Conservation (phyloP, 2,888 invertebrate genomes). For the Bimastos eiseni region DNA sequence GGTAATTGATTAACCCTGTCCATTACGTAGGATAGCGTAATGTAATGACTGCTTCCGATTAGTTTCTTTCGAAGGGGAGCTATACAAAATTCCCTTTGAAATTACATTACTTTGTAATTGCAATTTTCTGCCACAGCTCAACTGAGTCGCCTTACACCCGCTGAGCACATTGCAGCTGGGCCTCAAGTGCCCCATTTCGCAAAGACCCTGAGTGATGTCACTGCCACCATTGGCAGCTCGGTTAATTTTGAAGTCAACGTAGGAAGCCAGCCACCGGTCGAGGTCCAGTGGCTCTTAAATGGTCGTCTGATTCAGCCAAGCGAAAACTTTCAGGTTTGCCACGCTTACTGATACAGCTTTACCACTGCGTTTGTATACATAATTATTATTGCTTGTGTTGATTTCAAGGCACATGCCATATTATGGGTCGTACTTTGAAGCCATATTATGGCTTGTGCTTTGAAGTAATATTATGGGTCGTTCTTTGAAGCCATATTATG, state of each 20-base stretch:
- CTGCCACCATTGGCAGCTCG: constrained; percentile 22
- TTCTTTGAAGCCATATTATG: too few species aligned
- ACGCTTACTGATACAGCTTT: neutral
- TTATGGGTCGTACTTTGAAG: too few species aligned
- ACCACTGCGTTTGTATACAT: neutral
- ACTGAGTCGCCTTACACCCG: constrained; percentile 4
- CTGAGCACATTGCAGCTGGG: neutral
- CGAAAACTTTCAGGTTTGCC: constrained; percentile 22
- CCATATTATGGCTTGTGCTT: too few species aligned
- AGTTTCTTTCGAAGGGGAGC: too few species aligned
- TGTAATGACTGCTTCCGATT: too few species aligned
- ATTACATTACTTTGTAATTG: neutral
- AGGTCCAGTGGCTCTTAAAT: constrained; percentile 19
- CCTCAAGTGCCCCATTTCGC: constrained; percentile 30
- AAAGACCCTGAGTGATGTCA: constrained; percentile 24
- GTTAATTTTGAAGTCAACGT: constrained; percentile 28
- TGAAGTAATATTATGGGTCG: too few species aligned
- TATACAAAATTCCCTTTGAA: too few species aligned
- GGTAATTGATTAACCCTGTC: too few species aligned
- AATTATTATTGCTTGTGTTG: too few species aligned
- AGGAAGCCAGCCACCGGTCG: neutral
- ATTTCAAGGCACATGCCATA: too few species aligned
- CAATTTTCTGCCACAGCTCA: constrained; percentile 13
- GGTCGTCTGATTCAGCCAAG: constrained; percentile 19
- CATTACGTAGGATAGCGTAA: too few species aligned